A percentile compares a stretch with the other conserved stretches of the same genome.
phyloP scores from a whole-genome alignment of 2,797 vertebrate species.

The Parambassis ranga region DNA sequence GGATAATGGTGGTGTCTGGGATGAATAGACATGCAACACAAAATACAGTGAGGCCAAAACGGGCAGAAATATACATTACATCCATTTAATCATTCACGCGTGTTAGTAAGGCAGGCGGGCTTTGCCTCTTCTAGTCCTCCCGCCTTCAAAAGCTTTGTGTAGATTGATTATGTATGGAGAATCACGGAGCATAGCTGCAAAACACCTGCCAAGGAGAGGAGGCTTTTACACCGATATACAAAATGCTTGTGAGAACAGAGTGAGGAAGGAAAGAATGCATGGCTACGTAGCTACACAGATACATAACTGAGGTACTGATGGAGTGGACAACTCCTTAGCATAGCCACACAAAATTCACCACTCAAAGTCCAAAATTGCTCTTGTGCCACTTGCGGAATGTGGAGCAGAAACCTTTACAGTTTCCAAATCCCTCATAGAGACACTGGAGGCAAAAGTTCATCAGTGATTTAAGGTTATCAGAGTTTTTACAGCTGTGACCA shows the following conservation, averaged over 20 bases:
- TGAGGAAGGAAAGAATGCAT: constrained; percentile 47
- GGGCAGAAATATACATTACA: constrained; percentile 79
- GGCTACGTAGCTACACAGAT: constrained; percentile 46
- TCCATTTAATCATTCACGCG: constrained; percentile 80
- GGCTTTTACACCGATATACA: constrained; percentile 58
- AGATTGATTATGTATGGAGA: constrained; percentile 74
- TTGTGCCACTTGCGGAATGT: constrained; percentile 35
- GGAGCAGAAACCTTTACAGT: constrained; percentile 14
- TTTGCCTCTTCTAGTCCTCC: constrained; percentile 54
- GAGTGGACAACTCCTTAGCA: constrained; percentile 14
- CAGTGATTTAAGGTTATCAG: constrained; percentile 45
- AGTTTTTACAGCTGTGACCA: constrained; percentile 56
- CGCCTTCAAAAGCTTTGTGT: constrained; percentile 61
- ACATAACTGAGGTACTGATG: constrained; percentile 43
- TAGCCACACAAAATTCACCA: constrained; percentile 3
- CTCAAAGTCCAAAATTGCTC: not conserved
- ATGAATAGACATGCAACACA: constrained; percentile 79
- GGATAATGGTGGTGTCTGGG: constrained; percentile 70
- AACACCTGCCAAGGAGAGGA: constrained; percentile 69
- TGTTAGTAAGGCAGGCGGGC: constrained; percentile 62
- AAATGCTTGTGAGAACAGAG: constrained; percentile 37
- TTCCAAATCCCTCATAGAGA: constrained; percentile 4
- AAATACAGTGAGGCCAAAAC: constrained; percentile 77
- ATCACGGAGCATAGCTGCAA: constrained; percentile 55
- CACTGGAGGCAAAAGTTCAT: constrained; percentile 39